Base-by-base conservation (phyloP, 2,113 vertebrate genomes). In the Tragelaphus strepsiceros region DNA sequence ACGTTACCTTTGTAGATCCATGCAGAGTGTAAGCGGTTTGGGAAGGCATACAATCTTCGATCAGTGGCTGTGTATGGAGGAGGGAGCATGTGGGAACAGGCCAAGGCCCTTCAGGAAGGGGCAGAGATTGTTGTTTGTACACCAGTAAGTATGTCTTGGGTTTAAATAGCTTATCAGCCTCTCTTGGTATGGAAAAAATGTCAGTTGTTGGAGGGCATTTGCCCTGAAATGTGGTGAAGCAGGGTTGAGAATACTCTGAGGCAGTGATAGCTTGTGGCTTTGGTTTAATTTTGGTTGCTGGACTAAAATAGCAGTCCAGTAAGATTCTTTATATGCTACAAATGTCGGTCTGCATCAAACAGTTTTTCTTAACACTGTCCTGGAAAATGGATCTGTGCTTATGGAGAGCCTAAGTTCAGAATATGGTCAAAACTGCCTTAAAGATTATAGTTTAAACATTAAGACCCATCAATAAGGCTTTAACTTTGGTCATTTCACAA, bases 11-110 rank as follows among this genome's bases (percentile, higher is more conserved):
- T 93, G 43, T 97, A 99, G 99, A 99, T 99, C 98, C 99, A 99
- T 96, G 99, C 99, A 0, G 99, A 99, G 97, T 99, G 99, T 96
- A 99, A 99, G 97, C 99, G 99, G 90, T 99, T 99, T 93, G 99
- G 99, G 16, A 99, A 99, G 98, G 99, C 99, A 0, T 99, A 99
- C 85, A 99, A 99, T 39, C 98, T 99, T 98, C 99, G 99, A 62
- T 99, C 99, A 0, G 99, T 99, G 91, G 99, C 99, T 0, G 99
- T 99, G 16, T 99, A 99, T 15, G 99, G 99, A 98, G 99, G 99
- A 90, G 99, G 99, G 84, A 99, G 99, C 98, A 99, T 99, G 99
- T 99, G 99, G 99, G 99, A 99, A 96, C 99, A 99, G 96, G 99
- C 99, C 98, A 99, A 99, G 93, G 99, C 99, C 86, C 99, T 99